Evolutionary conservation across 2,888 invertebrate genomes (phyloP), one percentile per base, ranked within the genome.

Genomic region (Pyrochroa serraticornis): DNA sequence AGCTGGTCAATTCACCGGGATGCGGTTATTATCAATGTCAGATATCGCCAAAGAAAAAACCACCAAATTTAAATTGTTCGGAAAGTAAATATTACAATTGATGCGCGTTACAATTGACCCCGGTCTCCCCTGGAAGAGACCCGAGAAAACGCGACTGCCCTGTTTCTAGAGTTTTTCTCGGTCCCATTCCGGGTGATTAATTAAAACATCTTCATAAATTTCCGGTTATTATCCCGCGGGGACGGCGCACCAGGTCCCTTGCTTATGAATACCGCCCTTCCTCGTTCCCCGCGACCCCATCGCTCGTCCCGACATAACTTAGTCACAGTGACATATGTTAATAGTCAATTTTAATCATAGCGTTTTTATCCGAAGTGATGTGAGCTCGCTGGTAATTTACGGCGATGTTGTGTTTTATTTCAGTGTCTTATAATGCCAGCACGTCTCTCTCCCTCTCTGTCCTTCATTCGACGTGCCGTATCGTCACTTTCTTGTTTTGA

Each of bases 131-230:
- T n/a, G n/a, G n/a, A n/a, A n/a, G n/a, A n/a, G n/a, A n/a, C n/a
- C n/a, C n/a, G n/a, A 35, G n/a, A n/a, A 6, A 35, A 3, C 36
- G 10, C 10, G 3, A 35, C n/a, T 35, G 36, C 2, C 36, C 36
- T 9, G n/a, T 9, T 30, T 7, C 3, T 41, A 39, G 34, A 34
- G 34, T 47, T 53, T 53, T 46, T 47, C 3, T 37, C 22, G 35
- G 32, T 36, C 47, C 64, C 62, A 65, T 64, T 64, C 64, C 69
- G 68, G 64, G 65, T 72, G 72, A 70, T 71, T 72, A 72, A 72
- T 72, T 72, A 72, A 72, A 71, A 70, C 67, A 68, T 72, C 72
- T 69, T 68, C 71, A 70, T 71, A 72, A 72, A 71, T 72, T 70
- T 62, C 66, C 61, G 59, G 68, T 70, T 68, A 69, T 71, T 68